Evolutionary conservation across 1,140 invertebrate genomes (phyloP), one percentile per base, ranked within the genome.

Genomic region (Eciton burchellii): DNA sequence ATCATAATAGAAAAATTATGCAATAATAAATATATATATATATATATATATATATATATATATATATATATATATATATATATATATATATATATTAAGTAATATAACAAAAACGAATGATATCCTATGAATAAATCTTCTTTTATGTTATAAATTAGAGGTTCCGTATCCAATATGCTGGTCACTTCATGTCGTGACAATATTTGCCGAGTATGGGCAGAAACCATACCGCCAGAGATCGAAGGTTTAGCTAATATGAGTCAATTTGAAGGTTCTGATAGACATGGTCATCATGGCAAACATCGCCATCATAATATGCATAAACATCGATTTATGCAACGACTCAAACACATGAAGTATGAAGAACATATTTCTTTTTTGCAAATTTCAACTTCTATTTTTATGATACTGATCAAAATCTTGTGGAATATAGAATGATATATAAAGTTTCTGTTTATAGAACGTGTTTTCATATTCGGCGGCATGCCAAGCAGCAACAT

Each of bases 161-260:
- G 98, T 26, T 98, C 98, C 65, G 98, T 99, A 43, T 98, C 98
- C 68, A 99, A 99, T 94, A 99, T 99, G 96, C 93, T 99, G 84
- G 98, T 99, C 41, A 99, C 99, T 60, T 99, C 98, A 16, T 99
- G 99, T 94, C 95, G 97, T 89, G 99, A 99, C 93, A 99, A 99
- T 94, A 99, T 99, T 86, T 99, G 99, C 92, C 96, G 99, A 66
- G 96, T 99, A 86, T 99, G 99, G 99, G 98, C 98, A 24, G 99
- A 99, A 94, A 99, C 99, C 2, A 96, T 99, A 83, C 95, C 99
- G 71, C 98, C 98, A 0, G 99, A 99, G 92, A 93, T 94, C 45
- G 98, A 99, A 95, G 98, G 98, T 43, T 94, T 99, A 84, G 96
- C 98, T 47, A 97, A 97, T 93, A 96, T 98, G 94, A 97, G 96